Evolutionary conservation across 2,888 invertebrate species (phyloP), one percentile per base, ranked within the genome.

Genomic region (Periphyllus acericola): DNA sequence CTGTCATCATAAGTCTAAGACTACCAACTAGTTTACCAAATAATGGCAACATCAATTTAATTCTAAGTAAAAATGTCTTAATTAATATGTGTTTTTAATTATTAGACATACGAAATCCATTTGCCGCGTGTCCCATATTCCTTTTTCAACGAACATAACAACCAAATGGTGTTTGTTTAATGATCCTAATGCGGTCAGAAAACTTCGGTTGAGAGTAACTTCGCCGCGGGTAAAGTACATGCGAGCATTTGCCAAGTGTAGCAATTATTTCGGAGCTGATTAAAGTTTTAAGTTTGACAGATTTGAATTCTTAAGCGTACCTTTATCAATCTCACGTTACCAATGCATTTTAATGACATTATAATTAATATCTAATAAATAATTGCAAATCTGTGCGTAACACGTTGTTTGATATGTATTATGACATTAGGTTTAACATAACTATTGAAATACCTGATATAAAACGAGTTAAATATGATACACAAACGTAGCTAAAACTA

Each of bases 81-180:
- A 60, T 40, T 40, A 83, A 66, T 75, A 66, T 40, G 8, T 17
- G 83, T 74, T 83, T 83, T 40, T 21, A 75, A 83, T 75, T 83
- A 75, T 83, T 32, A 66, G 60, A 75, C 83, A 40, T 25, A 46
- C 32, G 40, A 75, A 29, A 40, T 75, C 83, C 40, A 83, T 75
- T 75, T 76, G 32, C 6, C 25, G 21, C 60, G 40, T 66, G 75
- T 75, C 40, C 25, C 25, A 60, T 83, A 32, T 25, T 66, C 76
- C 75, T 75, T 83, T 82, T 76, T 66, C 83, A 25, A 74, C 29
- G 52, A 36, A 55, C 72, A 14, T 83, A 83, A 83, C 74, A 29
- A 75, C 75, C 83, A 32, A 83, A 75, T 40, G 68, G 78, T 74
- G 68, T 78, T 78, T 78, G 85, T 78, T 85, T 85, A 85, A 85